Evolutionary conservation across 2,113 vertebrate species (phyloP), one percentile per base, ranked within the genome.

Genomic region (Notarius quadriscutis): DNA sequence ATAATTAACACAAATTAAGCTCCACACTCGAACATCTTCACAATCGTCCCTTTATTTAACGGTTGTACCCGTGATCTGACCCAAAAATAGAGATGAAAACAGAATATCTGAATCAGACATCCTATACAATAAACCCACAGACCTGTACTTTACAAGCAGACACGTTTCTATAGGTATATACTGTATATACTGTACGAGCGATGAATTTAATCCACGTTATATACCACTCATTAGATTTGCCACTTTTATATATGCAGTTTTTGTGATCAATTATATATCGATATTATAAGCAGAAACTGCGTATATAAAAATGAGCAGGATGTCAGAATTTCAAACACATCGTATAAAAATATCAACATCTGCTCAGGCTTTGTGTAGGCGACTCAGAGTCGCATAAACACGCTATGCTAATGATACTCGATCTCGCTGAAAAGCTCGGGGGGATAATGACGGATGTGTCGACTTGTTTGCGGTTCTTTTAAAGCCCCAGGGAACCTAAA

Each of bases 301-400:
- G 41, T 83, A 83, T 77, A 71, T 50, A 79, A 82, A 18, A 82
- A 51, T 51, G 57, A 74, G n/a, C 34, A 62, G 18, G 18, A 81
- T 67, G 74, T 60, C 50, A 78, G 63, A 50, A 83, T 79, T n/a
- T 48, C 58, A 72, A 58, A 72, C 55, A 57, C 51, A 30, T 88
- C 48, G 48, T 88, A 88, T 51, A 86, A 88, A 88, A 87, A 86
- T 84, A 84, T 88, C 63, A 62, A 89, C 2, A 27, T 71, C 75
- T 85, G 17, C 53, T 72, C 48, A 77, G 34, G 71, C 55, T 58
- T 80, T 22, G 6, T 34, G 22, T 30, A 60, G 6, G 12, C 7
- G n/a, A 34, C 17, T 86, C 51, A 60, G 25, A 48, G 30, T 41
- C 67, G 12, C 18, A 25, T 74, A 9, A 60, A 60, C 48, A n/a